These are phyloP conservation scores for Periophthalmus magnuspinnatus DNA, from an alignment of 2,797 vertebrate species.

Conservation along the genomic window DNA sequence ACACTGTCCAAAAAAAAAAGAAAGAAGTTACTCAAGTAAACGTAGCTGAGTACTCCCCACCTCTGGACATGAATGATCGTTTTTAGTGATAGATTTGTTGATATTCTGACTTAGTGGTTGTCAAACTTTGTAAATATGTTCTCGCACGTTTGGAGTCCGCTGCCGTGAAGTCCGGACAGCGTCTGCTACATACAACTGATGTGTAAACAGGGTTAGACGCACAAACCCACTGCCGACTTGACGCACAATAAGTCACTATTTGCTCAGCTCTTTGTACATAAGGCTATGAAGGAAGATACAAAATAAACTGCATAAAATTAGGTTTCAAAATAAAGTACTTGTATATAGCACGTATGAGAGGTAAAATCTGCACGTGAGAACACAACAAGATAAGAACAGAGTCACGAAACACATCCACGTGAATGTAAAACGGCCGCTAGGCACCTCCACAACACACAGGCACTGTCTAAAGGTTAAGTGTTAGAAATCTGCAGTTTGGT, in stretches of 20 bases:
- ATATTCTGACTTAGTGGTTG: not conserved
- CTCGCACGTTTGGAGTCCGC: slow-evolving; percentile 42
- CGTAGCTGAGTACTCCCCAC: no score
- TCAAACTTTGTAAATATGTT: slow-evolving; percentile 26
- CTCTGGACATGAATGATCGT: slow-evolving; percentile 2
- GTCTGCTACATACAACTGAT: slow-evolving; percentile 60
- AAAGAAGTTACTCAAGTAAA: no score
- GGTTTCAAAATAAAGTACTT: slow-evolving; percentile 26
- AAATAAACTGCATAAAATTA: slow-evolving; percentile 36
- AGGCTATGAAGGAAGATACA: slow-evolving; percentile 84
- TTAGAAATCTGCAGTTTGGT: slow-evolving; percentile 20
- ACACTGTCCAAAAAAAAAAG: no score
- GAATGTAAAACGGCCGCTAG: slow-evolving; percentile 39
- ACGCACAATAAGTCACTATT: slow-evolving; percentile 70
- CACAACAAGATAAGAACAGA: slow-evolving; percentile 17
- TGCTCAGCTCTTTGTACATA: slow-evolving; percentile 80
- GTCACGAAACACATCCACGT: slow-evolving; percentile 26
- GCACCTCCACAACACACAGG: slow-evolving; percentile 61
- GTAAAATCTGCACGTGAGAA: slow-evolving; percentile 36
- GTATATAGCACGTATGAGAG: slow-evolving; percentile 33
- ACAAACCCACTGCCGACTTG: slow-evolving; percentile 58
- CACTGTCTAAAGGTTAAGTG: slow-evolving; percentile 33
- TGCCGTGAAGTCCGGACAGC: slow-evolving; percentile 30
- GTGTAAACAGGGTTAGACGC: slow-evolving; percentile 69
- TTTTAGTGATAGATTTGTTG: not conserved